phyloP scores from a whole-genome alignment of 2,888 invertebrate genomes.

The Hermaeophaga mercurialis region DNA sequence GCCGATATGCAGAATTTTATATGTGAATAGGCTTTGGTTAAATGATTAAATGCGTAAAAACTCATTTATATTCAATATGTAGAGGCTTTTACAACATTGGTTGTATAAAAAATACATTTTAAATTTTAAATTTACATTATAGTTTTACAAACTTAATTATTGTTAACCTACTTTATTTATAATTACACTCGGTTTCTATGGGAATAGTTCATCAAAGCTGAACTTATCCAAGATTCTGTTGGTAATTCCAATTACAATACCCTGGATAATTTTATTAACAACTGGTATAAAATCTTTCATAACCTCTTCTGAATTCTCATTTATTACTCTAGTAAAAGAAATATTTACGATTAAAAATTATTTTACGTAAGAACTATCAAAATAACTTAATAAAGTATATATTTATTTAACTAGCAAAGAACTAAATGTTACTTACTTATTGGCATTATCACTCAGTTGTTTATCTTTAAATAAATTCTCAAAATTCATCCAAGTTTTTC shows the following conservation, averaged over 20 bases:
- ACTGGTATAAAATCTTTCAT: slow-evolving; percentile 1
- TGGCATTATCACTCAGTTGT: slow-evolving; percentile 1
- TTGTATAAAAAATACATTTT: too few species aligned
- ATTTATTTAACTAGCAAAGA: not conserved
- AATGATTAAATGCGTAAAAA: too few species aligned
- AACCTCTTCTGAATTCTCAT: not conserved
- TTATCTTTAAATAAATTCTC: not conserved
- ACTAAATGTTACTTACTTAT: slow-evolving; percentile 1
- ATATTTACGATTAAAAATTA: not conserved
- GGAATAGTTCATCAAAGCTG: slow-evolving; percentile 5
- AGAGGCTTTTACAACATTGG: too few species aligned
- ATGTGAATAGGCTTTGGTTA: too few species aligned
- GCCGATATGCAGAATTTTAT: too few species aligned
- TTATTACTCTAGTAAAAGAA: not conserved
- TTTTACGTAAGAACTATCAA: not conserved
- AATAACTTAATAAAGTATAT: not conserved
- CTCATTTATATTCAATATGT: too few species aligned
- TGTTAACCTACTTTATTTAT: too few species aligned
- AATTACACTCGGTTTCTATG: too few species aligned
- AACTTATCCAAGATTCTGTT: slow-evolving; percentile 3
- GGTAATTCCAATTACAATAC: not conserved
- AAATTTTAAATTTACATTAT: too few species aligned
- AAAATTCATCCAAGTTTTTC: not conserved
- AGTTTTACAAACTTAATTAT: too few species aligned
- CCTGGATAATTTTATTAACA: not conserved